Conservation (phyloP, 2,888 invertebrate species). For the Tethea ocularis region DNA sequence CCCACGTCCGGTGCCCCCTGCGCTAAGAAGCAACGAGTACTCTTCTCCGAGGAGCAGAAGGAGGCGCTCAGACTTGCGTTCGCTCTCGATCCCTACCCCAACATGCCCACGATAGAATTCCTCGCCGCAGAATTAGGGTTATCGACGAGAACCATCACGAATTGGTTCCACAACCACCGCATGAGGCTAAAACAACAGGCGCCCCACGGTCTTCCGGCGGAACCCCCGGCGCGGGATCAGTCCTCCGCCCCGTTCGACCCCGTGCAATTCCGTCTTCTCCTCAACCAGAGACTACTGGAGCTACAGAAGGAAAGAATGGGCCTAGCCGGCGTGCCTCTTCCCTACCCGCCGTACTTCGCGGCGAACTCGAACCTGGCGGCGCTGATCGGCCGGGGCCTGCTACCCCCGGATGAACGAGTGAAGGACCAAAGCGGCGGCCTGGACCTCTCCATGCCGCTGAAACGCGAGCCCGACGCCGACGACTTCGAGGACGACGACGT, state of each 20-base stretch:
- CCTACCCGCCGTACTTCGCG: slow-evolving; percentile 90
- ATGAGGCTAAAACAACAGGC: slow-evolving; percentile 98
- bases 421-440: slow-evolving; percentile 93
- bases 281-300: slow-evolving; percentile 94
- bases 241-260: slow-evolving; percentile 93
- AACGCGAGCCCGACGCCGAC: slow-evolving; percentile 90
- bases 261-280: slow-evolving; percentile 93
- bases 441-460: slow-evolving; percentile 94
- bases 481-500: slow-evolving; percentile 92
- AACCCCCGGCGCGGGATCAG: slow-evolving; percentile 89
- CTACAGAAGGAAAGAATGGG: slow-evolving; percentile 94
- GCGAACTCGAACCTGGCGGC: slow-evolving; percentile 91
- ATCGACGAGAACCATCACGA: slow-evolving; percentile 97
- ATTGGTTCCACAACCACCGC: slow-evolving; percentile 99
- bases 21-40: slow-evolving; percentile 96
- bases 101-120: slow-evolving; percentile 97
- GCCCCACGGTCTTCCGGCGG: slow-evolving; percentile 90
- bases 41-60: slow-evolving; percentile 99
- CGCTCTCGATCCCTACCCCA: slow-evolving; percentile 98
- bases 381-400: slow-evolving; percentile 87
- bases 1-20: slow-evolving; percentile 90
- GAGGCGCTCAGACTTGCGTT: slow-evolving; percentile 97
- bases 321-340: slow-evolving; percentile 89
- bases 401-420: slow-evolving; percentile 84
- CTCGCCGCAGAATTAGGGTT: slow-evolving; percentile 95